These are phyloP conservation scores for Knipowitschia caucasica DNA, from an alignment of 2,797 vertebrate species.

Conservation along the genomic window DNA sequence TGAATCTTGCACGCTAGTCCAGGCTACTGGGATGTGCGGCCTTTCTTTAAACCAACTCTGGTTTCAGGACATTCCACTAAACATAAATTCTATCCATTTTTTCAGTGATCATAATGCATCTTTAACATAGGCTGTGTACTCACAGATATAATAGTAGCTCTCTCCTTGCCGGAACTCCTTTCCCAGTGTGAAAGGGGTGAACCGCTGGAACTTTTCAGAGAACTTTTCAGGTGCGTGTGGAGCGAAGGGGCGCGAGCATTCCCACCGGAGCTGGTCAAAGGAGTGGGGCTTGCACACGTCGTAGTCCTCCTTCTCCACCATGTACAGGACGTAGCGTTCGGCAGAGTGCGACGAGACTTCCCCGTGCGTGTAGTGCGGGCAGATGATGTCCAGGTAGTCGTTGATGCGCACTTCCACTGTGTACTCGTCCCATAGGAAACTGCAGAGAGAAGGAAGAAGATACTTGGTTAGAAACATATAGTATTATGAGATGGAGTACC, in stretches of 20 bases:
- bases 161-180: constrained; percentile 92
- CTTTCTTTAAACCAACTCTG: too few relatives aligned
- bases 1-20: too few relatives aligned
- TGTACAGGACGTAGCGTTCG: constrained; percentile 90
- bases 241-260: constrained; percentile 86
- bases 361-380: constrained; percentile 86
- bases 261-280: constrained; percentile 91
- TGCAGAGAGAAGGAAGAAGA: constrained; percentile 55
- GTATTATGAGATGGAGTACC: not conserved
- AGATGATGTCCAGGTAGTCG: constrained; percentile 94
- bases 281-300: constrained; percentile 82
- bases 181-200: constrained; percentile 90
- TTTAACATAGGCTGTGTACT: constrained; percentile 53
- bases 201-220: constrained; percentile 95
- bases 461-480: constrained; percentile 36
- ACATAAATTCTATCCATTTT: too few relatives aligned
- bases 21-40: too few relatives aligned
- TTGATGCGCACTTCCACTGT: constrained; percentile 83
- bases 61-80: too few relatives aligned
- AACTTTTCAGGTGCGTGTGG: constrained; percentile 88
- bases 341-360: constrained; percentile 70
- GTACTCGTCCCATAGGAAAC: constrained; percentile 83
- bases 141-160: constrained; percentile 96
- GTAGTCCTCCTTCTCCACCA: constrained; percentile 88
- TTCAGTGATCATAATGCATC: not conserved